A percentile compares a stretch with the other conserved stretches of the same genome.
phyloP scores from a whole-genome alignment of 2,113 vertebrate genomes.

The Callaeas wilsoni region DNA sequence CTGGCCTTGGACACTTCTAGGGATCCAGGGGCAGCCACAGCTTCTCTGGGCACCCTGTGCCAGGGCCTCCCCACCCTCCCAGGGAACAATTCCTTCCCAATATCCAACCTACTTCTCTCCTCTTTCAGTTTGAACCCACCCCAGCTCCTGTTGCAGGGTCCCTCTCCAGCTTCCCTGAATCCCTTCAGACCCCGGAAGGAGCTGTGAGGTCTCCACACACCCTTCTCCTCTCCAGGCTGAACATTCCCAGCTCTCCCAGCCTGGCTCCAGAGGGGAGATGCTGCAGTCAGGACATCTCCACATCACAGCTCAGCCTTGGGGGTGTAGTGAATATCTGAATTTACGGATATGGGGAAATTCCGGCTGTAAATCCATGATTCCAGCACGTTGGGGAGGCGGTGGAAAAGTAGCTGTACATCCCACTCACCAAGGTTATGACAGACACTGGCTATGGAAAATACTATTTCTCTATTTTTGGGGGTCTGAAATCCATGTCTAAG shows the following conservation, averaged over 20 bases:
- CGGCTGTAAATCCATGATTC: background rate
- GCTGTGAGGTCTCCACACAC: background rate
- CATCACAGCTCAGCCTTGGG: background rate
- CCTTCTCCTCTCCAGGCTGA: background rate
- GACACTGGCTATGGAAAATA: background rate
- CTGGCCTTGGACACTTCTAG: background rate
- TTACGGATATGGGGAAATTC: background rate
- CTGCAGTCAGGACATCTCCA: background rate
- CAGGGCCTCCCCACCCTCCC: background rate
- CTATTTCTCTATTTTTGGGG: background rate
- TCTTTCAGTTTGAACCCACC: background rate
- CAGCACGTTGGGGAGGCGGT: rapidly evolving
- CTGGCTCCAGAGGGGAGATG: rapidly evolving
- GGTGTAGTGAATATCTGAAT: background rate
- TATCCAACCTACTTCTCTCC: background rate
- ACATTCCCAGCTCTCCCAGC: background rate
- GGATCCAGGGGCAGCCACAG: background rate
- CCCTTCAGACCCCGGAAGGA: background rate
- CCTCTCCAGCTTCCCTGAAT: background rate
- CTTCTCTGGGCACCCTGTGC: background rate
- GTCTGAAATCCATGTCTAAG: background rate
- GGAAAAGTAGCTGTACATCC: background rate
- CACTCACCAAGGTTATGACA: background rate
- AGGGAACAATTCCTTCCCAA: background rate
- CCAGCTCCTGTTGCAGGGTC: background rate